Base-by-base conservation (phyloP, 1,140 invertebrate species). In the Leptinotarsa defecta region DNA sequence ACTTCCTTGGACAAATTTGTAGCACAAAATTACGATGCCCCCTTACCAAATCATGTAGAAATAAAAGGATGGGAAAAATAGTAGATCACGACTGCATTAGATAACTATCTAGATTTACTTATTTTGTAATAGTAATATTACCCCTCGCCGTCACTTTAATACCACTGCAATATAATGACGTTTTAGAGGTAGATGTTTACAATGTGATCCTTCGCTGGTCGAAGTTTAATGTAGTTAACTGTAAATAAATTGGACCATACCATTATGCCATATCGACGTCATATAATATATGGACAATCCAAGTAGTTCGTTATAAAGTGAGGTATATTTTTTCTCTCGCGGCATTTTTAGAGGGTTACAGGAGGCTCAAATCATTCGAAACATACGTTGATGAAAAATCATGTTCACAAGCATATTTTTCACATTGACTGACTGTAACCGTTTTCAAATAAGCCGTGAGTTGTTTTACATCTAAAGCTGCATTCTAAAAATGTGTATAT, bases 401-500 rank as follows among this genome's bases (percentile, higher is more conserved):
- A 76, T 22, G n/a, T 74, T 6, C 22, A 74, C n/a, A 61, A 17
- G 48, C 13, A 20, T 27, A 73, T 27, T 22, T 43, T 17, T 20
- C 8, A 57, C 57, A 19, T 22, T 65, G n/a, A 68, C 3, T 22
- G 64, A 19, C 52, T 57, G 15, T 57, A 17, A 57, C 52, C 52
- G n/a, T 57, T 19, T 19, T 57, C 13, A 19, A 57, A 57, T 57
- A 57, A 15, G 52, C 52, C n/a, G 52, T 3, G 6, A 57, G n/a
- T 57, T 57, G 3, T 57, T 57, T 57, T 57, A 19, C 15, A n/a
- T 57, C 52, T 75, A 75, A 82, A 81, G 81, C 81, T 81, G 75
- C 74, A 80, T 81, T 82, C 80, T 81, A 81, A 82, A 81, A 52
- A 75, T 71, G 65, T 62, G 61, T 82, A 80, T 80, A 82, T 82